phyloP scores from a whole-genome alignment of 2,888 invertebrate genomes.

The Melinaea menophilus region DNA sequence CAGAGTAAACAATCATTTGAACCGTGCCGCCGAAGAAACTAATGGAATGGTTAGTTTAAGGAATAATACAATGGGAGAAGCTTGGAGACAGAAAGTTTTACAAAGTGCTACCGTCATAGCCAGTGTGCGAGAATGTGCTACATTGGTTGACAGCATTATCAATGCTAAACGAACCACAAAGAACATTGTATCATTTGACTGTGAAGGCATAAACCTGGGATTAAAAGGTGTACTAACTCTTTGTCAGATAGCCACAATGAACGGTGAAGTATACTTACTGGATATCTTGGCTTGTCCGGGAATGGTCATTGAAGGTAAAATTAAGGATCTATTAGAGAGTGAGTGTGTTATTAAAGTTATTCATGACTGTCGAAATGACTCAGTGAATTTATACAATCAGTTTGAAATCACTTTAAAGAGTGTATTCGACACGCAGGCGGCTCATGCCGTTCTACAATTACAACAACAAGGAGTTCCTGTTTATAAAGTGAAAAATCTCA shows the following conservation, averaged over 20 bases:
- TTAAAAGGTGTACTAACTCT: conserved; percentile 92
- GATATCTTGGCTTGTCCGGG: conserved; percentile 91
- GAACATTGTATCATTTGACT: conserved; percentile 89
- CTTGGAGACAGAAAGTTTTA: conserved; percentile 88
- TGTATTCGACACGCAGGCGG: conserved; percentile 96
- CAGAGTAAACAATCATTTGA: conserved; percentile 69
- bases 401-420: conserved; percentile 89
- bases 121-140: conserved; percentile 86
- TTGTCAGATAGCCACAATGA: conserved; percentile 89
- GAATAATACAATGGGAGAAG: conserved; percentile 80
- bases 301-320: conserved; percentile 86
- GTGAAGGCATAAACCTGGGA: conserved; percentile 95
- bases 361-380: conserved; percentile 95
- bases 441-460: conserved; percentile 93
- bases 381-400: conserved; percentile 90
- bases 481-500: conserved; percentile 95
- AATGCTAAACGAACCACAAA: conserved; percentile 74
- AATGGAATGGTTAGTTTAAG: conserved; percentile 66
- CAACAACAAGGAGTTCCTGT: conserved; percentile 94
- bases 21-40: conserved; percentile 63
- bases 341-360: conserved; percentile 91
- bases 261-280: conserved; percentile 90
- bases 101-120: conserved; percentile 90
- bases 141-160: conserved; percentile 86
- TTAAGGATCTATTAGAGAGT: conserved; percentile 88